Evolutionary conservation across 2,113 vertebrate species (phyloP).

Genomic region (Irena cyanogastra): DNA sequence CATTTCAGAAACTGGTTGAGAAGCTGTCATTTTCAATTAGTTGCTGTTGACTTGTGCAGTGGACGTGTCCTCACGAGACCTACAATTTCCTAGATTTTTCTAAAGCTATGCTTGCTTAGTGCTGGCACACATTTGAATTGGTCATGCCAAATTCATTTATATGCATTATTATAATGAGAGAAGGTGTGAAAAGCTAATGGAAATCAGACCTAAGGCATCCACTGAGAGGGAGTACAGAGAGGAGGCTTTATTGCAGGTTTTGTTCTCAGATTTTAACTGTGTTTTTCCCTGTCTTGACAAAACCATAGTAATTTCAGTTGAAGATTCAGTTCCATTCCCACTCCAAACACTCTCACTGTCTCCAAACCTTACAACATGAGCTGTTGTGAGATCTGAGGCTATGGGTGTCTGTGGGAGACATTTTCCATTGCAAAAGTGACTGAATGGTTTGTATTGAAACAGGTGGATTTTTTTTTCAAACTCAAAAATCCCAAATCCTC

Average conservation of each 20-base stretch:
- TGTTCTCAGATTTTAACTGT: neutral
- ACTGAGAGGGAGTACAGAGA: neutral
- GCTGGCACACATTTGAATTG: neutral
- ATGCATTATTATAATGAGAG: neutral
- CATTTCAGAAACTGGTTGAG: neutral
- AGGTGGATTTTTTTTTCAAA: neutral
- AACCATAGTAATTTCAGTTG: neutral
- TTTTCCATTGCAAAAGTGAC: neutral
- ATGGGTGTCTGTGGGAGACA: neutral
- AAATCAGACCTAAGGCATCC: neutral
- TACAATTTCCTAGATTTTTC: neutral
- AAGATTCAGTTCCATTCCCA: neutral
- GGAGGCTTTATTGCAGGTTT: neutral
- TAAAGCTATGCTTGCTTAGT: neutral
- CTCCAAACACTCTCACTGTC: neutral
- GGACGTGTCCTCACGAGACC: fast-evolving
- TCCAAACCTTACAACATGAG: neutral
- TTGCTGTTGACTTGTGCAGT: neutral
- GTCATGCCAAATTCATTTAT: neutral
- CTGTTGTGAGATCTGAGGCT: neutral
- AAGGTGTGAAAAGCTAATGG: neutral
- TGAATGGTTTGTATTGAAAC: neutral
- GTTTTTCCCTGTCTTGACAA: neutral
- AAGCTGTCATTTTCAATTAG: neutral
- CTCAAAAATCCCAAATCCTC: fast-evolving